Evolutionary conservation across 2,797 vertebrate species (phyloP), one percentile per base, ranked within the genome.

Genomic region (Ptychobarbus kaznakovi): DNA sequence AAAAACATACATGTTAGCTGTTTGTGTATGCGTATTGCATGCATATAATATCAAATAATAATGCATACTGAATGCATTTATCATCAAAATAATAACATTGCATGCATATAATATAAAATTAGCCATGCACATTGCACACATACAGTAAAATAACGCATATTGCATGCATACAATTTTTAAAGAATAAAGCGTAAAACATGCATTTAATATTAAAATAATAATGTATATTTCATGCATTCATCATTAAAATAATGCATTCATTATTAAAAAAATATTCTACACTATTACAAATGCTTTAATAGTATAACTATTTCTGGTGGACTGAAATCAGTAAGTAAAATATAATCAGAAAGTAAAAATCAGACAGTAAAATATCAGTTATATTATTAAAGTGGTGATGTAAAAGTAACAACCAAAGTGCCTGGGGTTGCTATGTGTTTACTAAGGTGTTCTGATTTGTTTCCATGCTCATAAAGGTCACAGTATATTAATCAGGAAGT

Each of bases 381-480:
- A 35, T 12, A 75, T 75, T 6, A 32, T 32, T 15, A 66, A 66
- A 66, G 32, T 51, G 16, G 46, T 35, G 46, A 8, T 73, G 72
- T 16, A 32, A 51, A 51, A 51, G 2, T 32, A 51, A 56, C 20
- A 38, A 13, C 18, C 49, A 22, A 22, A 38, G 20, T 15, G 51
- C 13, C 20, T 3, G 1, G 42, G 13, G 46, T 81, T 81, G 49
- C 28, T 56, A 12, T 56, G 15, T 10, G 12, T 68, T 56, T 56
- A 9, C 22, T 40, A 70, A 38, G 15, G 13, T 42, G 49, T 72
- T 73, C 15, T n/a, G 49, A 28, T 32, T 13, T 51, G 35, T 73
- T 73, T 69, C n/a, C 3, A 16, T 25, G 73, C 53, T 51, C 35
- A n/a, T 35, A 78, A 83, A 88, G 85, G 86, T 84, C 82, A 83